A percentile compares a stretch with the other conserved stretches of the same genome.
Evolutionary conservation across 2,797 vertebrate genomes (phyloP).

Genomic region (Hylomyscus alleni): DNA sequence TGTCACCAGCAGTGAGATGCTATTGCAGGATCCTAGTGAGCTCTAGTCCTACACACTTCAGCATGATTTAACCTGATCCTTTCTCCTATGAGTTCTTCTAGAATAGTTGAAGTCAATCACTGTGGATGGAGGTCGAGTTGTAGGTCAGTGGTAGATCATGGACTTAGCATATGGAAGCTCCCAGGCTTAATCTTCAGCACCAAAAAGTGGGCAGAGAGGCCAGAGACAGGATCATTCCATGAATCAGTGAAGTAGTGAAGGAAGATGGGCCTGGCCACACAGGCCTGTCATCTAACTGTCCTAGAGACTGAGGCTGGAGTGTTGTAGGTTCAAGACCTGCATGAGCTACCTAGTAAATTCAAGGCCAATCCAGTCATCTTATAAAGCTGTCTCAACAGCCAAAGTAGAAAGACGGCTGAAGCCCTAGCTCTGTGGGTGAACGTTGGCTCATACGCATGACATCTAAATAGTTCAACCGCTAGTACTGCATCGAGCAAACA

Average conservation of each 20-base stretch:
- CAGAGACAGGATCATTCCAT: not conserved
- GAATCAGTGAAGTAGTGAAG: not conserved
- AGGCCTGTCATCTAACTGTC: not conserved
- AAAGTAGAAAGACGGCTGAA: not conserved
- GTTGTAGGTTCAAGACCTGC: not conserved
- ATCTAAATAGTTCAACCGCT: not conserved
- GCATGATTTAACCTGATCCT: constrained; percentile 6
- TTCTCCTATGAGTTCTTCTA: constrained; percentile 17
- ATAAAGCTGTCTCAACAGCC: not conserved
- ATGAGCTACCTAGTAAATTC: not conserved
- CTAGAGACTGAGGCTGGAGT: not conserved
- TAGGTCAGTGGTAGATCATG: not conserved
- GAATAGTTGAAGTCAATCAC: not conserved
- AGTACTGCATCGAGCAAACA: not conserved
- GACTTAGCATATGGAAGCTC: not conserved
- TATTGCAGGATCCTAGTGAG: not conserved
- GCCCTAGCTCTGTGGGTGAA: not conserved
- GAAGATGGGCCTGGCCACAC: rapidly evolving
- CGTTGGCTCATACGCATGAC: too few relatives aligned
- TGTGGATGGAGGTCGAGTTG: too few relatives aligned
- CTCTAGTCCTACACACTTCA: not conserved
- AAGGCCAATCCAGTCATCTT: not conserved
- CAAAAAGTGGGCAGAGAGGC: not conserved
- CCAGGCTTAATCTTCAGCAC: not conserved
- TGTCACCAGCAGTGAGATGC: constrained; percentile 4